Conservation (phyloP, 2,888 invertebrate species). For the Nemotelus nigrinus region DNA sequence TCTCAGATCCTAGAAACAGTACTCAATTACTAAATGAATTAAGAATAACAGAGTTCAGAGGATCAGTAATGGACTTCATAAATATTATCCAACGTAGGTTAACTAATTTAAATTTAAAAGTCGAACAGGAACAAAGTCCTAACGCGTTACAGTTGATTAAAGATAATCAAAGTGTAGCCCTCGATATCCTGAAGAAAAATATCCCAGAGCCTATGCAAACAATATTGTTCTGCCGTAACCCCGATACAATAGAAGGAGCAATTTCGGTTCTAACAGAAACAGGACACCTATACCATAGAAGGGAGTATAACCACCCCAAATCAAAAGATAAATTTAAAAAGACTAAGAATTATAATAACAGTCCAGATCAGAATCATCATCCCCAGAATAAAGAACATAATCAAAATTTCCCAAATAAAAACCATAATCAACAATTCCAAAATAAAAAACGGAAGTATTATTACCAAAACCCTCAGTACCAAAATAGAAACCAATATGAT, state of each 20-base stretch:
- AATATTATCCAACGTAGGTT: background rate
- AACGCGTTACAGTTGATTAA: background rate
- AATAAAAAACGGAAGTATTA: no score
- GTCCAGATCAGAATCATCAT: no score
- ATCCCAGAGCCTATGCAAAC: background rate
- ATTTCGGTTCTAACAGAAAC: background rate
- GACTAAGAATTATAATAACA: no score
- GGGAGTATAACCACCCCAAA: no score
- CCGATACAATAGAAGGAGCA: background rate
- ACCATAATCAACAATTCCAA: no score
- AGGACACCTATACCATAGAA: no score
- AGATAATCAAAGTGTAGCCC: background rate
- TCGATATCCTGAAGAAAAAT: background rate
- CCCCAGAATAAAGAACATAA: no score
- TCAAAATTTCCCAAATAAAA: no score
- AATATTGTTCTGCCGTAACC: background rate
- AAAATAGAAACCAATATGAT: no score
- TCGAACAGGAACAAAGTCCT: background rate
- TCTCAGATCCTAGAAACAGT: background rate
- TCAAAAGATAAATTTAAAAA: no score
- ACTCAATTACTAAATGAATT: background rate
- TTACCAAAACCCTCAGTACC: no score
- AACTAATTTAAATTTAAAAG: background rate
- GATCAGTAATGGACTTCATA: background rate
- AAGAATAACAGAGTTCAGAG: background rate